Evolutionary conservation across 2,888 invertebrate species (phyloP), one percentile per base, ranked within the genome.

Genomic region (Stratiomys singularior): DNA sequence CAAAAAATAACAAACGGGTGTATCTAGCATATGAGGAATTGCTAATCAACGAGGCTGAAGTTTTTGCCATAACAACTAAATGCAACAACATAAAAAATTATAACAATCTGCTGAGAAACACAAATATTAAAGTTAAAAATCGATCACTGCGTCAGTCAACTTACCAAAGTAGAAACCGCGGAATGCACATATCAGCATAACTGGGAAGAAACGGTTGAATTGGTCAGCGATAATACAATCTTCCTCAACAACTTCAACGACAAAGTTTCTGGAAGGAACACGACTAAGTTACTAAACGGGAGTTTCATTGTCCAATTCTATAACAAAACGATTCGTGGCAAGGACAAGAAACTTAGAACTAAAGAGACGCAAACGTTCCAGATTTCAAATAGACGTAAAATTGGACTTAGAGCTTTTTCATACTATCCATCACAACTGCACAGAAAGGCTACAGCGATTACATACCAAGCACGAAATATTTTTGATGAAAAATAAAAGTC

Each of bases 101-200:
- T 11, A 27, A 76, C 44, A 15, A 76, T 76, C n/a, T 76, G 76
- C 47, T 44, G 44, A 44, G 25, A 44, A 60, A 46, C 18, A 18
- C 60, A 76, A 63, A 11, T 76, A 1, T 21, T 18, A 25, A 67
- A 44, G 30, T 46, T 67, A 67, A 2, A n/a, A 18, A 44, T 30
- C 4, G 23, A 67, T 23, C 67, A 67, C 46, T 67, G 21, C 46
- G 21, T 67, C 21, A 21, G 67, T 23, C 44, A n/a, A 1, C 18
- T 44, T 18, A 1, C 1, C 21, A 1, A 1, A 23, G 44, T 18
- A 0, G 1, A 1, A 25, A 25, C 0, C 18, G 1, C 46, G 0
- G 21, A 44, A 3, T 44, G 44, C 44, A 0, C 0, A 1, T 67
- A 67, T 21, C 37, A 67, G 23, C 44, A 27, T 21, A 67, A 67